A percentile compares a stretch with the other conserved stretches of the same genome.
Evolutionary conservation across 2,797 vertebrate genomes (phyloP).

Genomic region (Orientallactaga sibirica): DNA sequence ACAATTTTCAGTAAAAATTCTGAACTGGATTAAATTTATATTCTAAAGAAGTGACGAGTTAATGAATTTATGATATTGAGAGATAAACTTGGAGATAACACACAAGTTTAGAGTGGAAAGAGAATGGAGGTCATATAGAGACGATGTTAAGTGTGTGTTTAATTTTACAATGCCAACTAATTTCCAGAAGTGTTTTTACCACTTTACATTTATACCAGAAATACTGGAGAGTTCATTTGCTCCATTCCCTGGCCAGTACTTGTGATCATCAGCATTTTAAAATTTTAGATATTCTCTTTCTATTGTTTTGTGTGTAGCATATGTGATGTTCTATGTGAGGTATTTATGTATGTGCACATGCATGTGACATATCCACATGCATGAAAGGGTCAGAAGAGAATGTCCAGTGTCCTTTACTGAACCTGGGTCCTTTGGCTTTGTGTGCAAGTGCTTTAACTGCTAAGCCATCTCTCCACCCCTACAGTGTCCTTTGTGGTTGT

Average conservation of each 20-base stretch:
- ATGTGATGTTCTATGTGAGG: too few relatives aligned
- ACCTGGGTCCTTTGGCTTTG: too few relatives aligned
- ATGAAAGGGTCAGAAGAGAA: too few relatives aligned
- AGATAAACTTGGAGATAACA: background rate
- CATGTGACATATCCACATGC: too few relatives aligned
- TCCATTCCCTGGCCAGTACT: background rate
- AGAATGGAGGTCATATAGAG: background rate
- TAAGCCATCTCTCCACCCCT: too few relatives aligned
- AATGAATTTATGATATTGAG: background rate
- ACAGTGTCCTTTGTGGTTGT: too few relatives aligned
- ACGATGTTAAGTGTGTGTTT: background rate
- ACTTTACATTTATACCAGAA: background rate
- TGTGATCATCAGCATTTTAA: background rate
- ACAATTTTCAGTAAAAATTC: background rate
- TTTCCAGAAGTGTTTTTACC: background rate
- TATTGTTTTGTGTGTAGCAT: too few relatives aligned
- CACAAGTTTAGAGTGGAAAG: background rate
- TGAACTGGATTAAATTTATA: background rate
- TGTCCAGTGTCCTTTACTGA: too few relatives aligned
- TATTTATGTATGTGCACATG: too few relatives aligned
- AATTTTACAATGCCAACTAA: background rate
- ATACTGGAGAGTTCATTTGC: background rate
- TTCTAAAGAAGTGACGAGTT: background rate
- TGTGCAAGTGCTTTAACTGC: too few relatives aligned
- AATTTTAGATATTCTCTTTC: background rate